Conservation (phyloP, 1,140 invertebrate species). For the Polypedilum pembai region DNA sequence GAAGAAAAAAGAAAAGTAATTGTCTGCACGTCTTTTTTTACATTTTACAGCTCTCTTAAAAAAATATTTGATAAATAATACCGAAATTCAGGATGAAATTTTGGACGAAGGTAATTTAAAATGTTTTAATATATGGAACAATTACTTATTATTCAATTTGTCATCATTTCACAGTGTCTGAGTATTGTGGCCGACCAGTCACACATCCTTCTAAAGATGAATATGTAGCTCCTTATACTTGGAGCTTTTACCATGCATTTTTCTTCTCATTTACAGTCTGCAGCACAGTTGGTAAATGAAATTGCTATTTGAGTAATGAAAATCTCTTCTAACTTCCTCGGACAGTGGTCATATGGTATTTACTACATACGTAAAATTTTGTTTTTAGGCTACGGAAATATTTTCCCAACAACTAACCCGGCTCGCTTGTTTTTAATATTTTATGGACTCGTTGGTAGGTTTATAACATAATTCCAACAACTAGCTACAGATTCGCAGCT, state of each 20-base stretch:
- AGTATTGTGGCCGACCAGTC: slow-evolving; percentile 63
- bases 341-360: slow-evolving; percentile 32
- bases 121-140: not conserved
- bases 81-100: slow-evolving; percentile 51
- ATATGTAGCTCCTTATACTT: slow-evolving; percentile 52
- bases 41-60: slow-evolving; percentile 54
- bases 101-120: not conserved
- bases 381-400: slow-evolving; percentile 71
- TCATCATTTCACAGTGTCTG: slow-evolving; percentile 47
- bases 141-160: not conserved
- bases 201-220: slow-evolving; percentile 52
- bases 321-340: not conserved
- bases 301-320: slow-evolving; percentile 21
- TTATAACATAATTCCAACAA: not conserved
- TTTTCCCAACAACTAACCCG: slow-evolving; percentile 75
- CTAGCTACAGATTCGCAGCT: too few relatives aligned
- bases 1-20: too few relatives aligned
- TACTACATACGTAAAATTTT: slow-evolving; percentile 10
- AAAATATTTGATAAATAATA: slow-evolving; percentile 51
- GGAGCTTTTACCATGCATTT: slow-evolving; percentile 89
- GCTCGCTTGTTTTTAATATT: slow-evolving; percentile 84
- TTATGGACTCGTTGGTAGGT: slow-evolving; percentile 76
- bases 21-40: not conserved
- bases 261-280: slow-evolving; percentile 93
- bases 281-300: slow-evolving; percentile 78